These are phyloP conservation scores for Gryllus longicercus DNA, from an alignment of 2,888 invertebrate species.

Conservation along the genomic window DNA sequence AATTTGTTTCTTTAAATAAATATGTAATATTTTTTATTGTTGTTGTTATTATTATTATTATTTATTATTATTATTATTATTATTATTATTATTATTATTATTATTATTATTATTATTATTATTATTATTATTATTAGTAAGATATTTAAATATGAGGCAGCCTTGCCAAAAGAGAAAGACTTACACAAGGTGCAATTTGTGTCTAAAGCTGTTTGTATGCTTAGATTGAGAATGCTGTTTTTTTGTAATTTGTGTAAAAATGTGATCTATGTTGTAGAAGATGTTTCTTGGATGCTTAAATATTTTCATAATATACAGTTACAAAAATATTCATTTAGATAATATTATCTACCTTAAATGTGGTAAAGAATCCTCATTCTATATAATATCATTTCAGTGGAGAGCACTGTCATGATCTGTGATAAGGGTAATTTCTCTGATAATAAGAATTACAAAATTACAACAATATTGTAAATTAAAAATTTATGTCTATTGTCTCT, in stretches of 20 bases:
- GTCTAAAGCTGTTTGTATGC: neutral
- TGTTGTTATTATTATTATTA: no score
- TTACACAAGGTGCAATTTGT: neutral
- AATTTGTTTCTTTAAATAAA: no score
- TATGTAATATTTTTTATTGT: no score
- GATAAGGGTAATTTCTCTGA: neutral
- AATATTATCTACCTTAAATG: neutral
- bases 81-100: no score
- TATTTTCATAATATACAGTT: neutral
- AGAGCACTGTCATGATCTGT: neutral
- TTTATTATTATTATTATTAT: no score
- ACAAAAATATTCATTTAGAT: neutral
- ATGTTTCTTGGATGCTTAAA: slow-evolving; percentile 17
- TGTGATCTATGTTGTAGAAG: neutral
- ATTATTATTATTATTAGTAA: no score
- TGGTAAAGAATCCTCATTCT: neutral
- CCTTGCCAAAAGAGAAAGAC: neutral
- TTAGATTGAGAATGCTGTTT: neutral
- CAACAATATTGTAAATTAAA: neutral
- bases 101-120: no score
- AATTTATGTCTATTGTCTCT: neutral
- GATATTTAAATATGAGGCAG: no score
- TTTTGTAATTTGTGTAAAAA: neutral
- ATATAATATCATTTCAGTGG: neutral
- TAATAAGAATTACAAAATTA: neutral